A percentile compares a stretch with the other conserved stretches of the same genome.
Conservation (phyloP, 2,797 vertebrate species). For the Thalassophryne amazonica region DNA sequence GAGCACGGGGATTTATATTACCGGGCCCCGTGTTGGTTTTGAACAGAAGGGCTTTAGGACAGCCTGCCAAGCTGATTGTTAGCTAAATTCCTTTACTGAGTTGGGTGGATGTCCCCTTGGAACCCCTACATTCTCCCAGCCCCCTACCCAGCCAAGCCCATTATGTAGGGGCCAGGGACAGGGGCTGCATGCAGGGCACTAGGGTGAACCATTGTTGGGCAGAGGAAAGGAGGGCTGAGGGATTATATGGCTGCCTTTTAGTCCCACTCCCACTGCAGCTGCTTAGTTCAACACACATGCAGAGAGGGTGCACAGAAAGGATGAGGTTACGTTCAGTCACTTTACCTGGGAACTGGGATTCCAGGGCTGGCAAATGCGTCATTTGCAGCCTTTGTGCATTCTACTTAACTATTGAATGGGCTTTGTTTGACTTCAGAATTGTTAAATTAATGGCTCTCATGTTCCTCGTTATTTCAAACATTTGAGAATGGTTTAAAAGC, state of each 20-base stretch:
- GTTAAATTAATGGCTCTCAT: too few species aligned
- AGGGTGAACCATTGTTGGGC: constrained; percentile 63
- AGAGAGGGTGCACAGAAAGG: constrained; percentile 25
- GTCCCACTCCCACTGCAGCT: constrained; percentile 58
- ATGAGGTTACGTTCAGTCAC: constrained; percentile 30
- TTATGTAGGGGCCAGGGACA: constrained; percentile 65
- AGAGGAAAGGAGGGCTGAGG: constrained; percentile 36
- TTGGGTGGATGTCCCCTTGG: constrained; percentile 43
- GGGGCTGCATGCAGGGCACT: constrained; percentile 60
- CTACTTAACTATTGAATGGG: too few species aligned
- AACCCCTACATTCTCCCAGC: constrained; percentile 25
- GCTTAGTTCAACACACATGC: constrained; percentile 52
- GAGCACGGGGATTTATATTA: constrained; percentile 51
- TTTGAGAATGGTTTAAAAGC: too few species aligned
- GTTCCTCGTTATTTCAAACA: too few species aligned
- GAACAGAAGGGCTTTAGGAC: constrained; percentile 48
- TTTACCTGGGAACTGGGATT: too few species aligned
- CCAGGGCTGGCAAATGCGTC: too few species aligned
- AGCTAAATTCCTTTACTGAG: constrained; percentile 70
- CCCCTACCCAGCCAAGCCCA: constrained; percentile 55
- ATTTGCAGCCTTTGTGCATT: too few species aligned
- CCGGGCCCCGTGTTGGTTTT: constrained; percentile 35
- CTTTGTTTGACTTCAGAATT: too few species aligned
- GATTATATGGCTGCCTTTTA: constrained; percentile 70
- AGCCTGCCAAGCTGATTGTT: constrained; percentile 62